Evolutionary conservation across 64 coral and sea anemone species (phyloP).

Genomic region (Stichodactyla helianthus): DNA sequence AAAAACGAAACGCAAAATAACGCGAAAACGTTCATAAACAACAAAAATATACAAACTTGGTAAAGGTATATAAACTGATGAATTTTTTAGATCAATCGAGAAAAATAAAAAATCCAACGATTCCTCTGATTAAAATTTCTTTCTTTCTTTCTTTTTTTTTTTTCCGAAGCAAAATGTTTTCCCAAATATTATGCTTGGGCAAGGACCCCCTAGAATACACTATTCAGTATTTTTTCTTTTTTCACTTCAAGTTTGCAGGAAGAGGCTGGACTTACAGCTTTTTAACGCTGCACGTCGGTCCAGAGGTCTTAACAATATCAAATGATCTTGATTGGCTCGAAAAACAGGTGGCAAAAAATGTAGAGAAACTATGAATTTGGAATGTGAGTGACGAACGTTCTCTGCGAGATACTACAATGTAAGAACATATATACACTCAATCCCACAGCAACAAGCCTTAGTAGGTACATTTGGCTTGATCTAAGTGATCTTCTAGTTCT

Average conservation of each 20-base stretch:
- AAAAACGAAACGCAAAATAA: constrained; percentile 4
- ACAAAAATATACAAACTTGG: not conserved
- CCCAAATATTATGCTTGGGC: not conserved
- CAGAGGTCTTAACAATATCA: not conserved
- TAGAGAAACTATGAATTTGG: not conserved
- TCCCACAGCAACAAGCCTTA: not conserved
- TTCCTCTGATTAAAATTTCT: not conserved
- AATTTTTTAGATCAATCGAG: not conserved
- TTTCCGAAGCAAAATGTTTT: not conserved
- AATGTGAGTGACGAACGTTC: not conserved
- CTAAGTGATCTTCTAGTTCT: not conserved
- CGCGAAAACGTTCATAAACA: not conserved
- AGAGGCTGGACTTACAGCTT: not conserved
- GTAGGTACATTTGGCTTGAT: not conserved
- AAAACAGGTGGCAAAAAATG: not conserved
- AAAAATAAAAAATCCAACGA: not conserved
- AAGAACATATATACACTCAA: not conserved
- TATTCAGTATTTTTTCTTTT: not conserved
- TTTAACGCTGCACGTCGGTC: not conserved
- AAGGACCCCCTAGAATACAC: not conserved
- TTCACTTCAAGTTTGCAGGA: not conserved
- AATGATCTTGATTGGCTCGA: not conserved
- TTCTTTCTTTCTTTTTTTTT: not conserved
- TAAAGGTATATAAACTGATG: not conserved
- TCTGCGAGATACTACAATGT: not conserved